Percentiles rank a stretch among this genome's conserved stretches.
Evolutionary conservation across 1,140 invertebrate species (phyloP).

Genomic region (Leguminivora glycinivorella): DNA sequence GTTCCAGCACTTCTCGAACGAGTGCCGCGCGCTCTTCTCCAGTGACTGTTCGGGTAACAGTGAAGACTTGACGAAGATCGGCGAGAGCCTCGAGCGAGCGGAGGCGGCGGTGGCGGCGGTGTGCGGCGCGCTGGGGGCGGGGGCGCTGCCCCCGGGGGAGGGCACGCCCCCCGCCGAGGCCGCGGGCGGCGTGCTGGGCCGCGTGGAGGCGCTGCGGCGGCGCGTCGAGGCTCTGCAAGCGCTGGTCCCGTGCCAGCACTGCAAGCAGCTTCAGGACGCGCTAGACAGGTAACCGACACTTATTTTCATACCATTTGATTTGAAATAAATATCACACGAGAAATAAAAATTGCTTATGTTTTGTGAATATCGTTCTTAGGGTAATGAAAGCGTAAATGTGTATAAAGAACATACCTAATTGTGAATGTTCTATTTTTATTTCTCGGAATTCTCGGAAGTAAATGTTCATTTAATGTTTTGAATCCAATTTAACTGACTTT

Average conservation of each 20-base stretch:
- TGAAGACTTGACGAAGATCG: constrained; percentile 78
- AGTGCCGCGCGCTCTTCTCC: constrained; percentile 80
- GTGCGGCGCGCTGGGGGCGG: constrained; percentile 56
- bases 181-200: constrained; percentile 50
- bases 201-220: constrained; percentile 66
- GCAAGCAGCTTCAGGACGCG: constrained; percentile 80
- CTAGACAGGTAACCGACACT: constrained; percentile 76
- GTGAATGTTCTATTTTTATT: too few species aligned
- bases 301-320: too few species aligned
- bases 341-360: too few species aligned
- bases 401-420: too few species aligned
- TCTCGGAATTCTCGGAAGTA: too few species aligned
- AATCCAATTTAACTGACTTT: too few species aligned
- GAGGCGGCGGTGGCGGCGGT: constrained; percentile 69
- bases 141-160: too few species aligned
- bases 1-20: constrained; percentile 81
- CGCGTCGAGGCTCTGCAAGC: constrained; percentile 71
- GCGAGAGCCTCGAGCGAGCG: constrained; percentile 72
- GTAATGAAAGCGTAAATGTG: too few species aligned
- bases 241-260: constrained; percentile 80
- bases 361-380: too few species aligned
- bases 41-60: constrained; percentile 78
- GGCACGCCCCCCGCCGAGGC: too few species aligned
- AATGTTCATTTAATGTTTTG: too few species aligned
- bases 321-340: too few species aligned